phyloP scores from a whole-genome alignment of 1,140 invertebrate genomes.

The Macrobrachium rosenbergii region DNA sequence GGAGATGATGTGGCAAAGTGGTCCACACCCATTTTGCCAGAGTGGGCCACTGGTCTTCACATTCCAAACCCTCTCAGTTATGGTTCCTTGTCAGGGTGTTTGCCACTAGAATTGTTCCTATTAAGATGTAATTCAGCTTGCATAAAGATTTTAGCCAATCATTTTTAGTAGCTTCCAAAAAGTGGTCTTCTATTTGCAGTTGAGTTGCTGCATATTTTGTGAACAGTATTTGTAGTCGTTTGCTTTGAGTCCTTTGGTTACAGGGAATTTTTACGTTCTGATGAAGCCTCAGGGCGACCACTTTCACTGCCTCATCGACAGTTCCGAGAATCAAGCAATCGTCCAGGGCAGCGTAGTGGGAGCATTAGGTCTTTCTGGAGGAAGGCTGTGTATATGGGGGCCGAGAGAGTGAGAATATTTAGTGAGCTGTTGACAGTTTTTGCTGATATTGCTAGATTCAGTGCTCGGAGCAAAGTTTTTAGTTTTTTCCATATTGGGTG shows the following conservation, averaged over 20 bases:
- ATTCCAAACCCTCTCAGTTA: slow-evolving; percentile 58
- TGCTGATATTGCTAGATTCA: slow-evolving; percentile 38
- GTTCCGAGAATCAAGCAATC: slow-evolving; percentile 64
- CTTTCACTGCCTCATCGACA: slow-evolving; percentile 64
- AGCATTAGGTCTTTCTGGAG: slow-evolving; percentile 52
- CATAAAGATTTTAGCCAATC: slow-evolving; percentile 56
- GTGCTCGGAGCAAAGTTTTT: slow-evolving; percentile 44
- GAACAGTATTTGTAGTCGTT: slow-evolving; percentile 45
- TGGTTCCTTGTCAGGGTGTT: slow-evolving; percentile 57
- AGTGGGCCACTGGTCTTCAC: slow-evolving; percentile 60
- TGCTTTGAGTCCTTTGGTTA: slow-evolving; percentile 57
- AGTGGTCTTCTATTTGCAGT: slow-evolving; percentile 55
- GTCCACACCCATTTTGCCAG: slow-evolving; percentile 42
- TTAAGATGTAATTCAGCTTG: slow-evolving; percentile 64
- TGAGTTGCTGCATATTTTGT: slow-evolving; percentile 50
- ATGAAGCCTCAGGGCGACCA: slow-evolving; percentile 62
- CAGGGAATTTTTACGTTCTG: slow-evolving; percentile 52
- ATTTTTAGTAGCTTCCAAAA: slow-evolving; percentile 54
- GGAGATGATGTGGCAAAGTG: slow-evolving; percentile 53
- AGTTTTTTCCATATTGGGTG: slow-evolving; percentile 22
- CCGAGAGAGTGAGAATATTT: slow-evolving; percentile 5
- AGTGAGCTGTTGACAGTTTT: slow-evolving; percentile 40
- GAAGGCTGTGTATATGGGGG: slow-evolving; percentile 36
- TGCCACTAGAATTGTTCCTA: slow-evolving; percentile 63
- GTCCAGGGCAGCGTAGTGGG: slow-evolving; percentile 52